Percentiles rank a stretch among this genome's conserved stretches.
Evolutionary conservation across 2,888 invertebrate genomes (phyloP).

Genomic region (Epirrhoe tristata): DNA sequence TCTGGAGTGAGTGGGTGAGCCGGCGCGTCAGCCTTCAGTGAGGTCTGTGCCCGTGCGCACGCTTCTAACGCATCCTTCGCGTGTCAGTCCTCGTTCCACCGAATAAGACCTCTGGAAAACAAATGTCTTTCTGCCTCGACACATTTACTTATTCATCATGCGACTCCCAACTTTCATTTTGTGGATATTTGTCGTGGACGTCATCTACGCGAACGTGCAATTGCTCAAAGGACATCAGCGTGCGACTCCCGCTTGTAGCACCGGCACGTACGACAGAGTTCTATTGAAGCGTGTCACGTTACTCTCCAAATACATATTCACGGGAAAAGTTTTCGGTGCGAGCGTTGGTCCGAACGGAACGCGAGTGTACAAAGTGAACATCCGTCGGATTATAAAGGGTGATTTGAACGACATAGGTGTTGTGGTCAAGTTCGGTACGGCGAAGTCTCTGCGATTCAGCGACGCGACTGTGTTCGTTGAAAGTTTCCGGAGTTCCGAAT

Average conservation of each 20-base stretch:
- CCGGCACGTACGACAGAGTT: constrained; percentile 62
- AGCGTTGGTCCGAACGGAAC: constrained; percentile 57
- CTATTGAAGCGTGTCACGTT: constrained; percentile 68
- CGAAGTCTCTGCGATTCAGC: constrained; percentile 66
- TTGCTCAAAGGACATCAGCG: constrained; percentile 47
- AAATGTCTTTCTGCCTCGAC: constrained; percentile 24
- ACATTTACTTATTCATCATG: constrained; percentile 46
- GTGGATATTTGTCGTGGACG: constrained; percentile 54
- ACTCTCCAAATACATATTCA: constrained; percentile 73
- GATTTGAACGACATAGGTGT: constrained; percentile 73
- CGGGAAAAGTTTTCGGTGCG: constrained; percentile 71
- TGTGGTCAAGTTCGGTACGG: constrained; percentile 62
- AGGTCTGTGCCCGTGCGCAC: constrained; percentile 77
- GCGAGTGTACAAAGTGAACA: constrained; percentile 71
- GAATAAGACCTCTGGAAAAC: constrained; percentile 26
- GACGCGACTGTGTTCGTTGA: constrained; percentile 71
- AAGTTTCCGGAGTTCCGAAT: constrained; percentile 55
- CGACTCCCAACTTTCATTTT: constrained; percentile 54
- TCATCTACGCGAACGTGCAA: constrained; percentile 52
- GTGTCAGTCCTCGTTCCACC: constrained; percentile 40
- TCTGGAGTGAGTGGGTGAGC: constrained; percentile 77
- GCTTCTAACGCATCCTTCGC: constrained; percentile 56
- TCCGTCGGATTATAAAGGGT: constrained; percentile 74
- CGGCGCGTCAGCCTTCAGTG: constrained; percentile 67
- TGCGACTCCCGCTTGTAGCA: constrained; percentile 53